Conservation (phyloP, 2,888 invertebrate species). For the Microctonus brassicae region DNA sequence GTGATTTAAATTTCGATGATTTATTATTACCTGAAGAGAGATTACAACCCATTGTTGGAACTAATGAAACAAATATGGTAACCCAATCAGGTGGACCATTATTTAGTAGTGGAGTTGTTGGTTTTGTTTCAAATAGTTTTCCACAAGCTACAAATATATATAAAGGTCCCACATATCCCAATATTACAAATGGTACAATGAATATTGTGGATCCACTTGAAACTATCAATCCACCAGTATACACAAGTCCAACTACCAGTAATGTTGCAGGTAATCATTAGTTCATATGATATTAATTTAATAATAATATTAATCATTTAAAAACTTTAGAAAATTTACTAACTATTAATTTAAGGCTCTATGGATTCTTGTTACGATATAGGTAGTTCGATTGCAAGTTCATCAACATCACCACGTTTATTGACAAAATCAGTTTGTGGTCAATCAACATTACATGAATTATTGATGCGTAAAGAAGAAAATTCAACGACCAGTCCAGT, state of each 20-base stretch:
- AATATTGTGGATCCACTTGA: slow-evolving; percentile 62
- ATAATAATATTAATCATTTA: slow-evolving; percentile 1
- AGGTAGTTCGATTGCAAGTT: slow-evolving; percentile 67
- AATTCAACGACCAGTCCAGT: slow-evolving; percentile 66
- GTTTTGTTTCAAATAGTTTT: slow-evolving; percentile 63
- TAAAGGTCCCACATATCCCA: slow-evolving; percentile 54
- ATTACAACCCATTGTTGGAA: slow-evolving; percentile 53
- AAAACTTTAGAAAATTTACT: neutral
- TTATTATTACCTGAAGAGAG: slow-evolving; percentile 81
- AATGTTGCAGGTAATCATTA: slow-evolving; percentile 59
- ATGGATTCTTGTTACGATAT: slow-evolving; percentile 33
- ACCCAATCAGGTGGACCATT: slow-evolving; percentile 47
- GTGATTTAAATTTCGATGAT: slow-evolving; percentile 90
- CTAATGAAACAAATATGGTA: slow-evolving; percentile 48
- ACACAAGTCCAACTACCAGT: slow-evolving; percentile 66
- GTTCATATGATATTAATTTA: slow-evolving; percentile 2
- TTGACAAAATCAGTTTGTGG: slow-evolving; percentile 49
- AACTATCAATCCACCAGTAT: slow-evolving; percentile 63
- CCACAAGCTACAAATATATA: slow-evolving; percentile 59
- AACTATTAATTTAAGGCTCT: slow-evolving; percentile 21
- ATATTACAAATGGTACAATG: slow-evolving; percentile 54
- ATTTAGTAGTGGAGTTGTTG: slow-evolving; percentile 47
- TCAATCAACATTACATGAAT: slow-evolving; percentile 75
- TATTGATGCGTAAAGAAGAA: slow-evolving; percentile 78
- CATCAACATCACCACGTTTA: slow-evolving; percentile 66